Conservation (phyloP, 2,797 vertebrate species). For the Cyprinodon diabolis region DNA sequence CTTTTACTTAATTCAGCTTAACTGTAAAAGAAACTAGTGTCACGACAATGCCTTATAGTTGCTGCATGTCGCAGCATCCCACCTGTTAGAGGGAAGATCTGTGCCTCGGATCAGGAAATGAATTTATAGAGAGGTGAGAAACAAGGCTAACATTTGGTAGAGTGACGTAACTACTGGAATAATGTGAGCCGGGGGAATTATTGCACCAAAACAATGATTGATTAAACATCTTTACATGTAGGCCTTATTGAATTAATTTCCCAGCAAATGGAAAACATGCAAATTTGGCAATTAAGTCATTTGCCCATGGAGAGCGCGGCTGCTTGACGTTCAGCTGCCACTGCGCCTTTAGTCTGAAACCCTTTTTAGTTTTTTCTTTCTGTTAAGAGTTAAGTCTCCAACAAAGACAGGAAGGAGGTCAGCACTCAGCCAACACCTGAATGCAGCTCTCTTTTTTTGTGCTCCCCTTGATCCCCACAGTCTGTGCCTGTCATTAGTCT, state of each 20-base stretch:
- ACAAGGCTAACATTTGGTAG: slow-evolving; percentile 25
- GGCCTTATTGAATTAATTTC: slow-evolving; percentile 92
- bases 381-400: slow-evolving; percentile 98
- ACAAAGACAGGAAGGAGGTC: slow-evolving; percentile 99
- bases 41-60: slow-evolving; percentile 53
- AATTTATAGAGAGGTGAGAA: slow-evolving; percentile 47
- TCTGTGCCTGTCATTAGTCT: slow-evolving; percentile 99
- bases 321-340: slow-evolving; percentile 94
- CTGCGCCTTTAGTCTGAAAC: slow-evolving; percentile 79
- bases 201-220: slow-evolving; percentile 82
- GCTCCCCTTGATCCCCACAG: slow-evolving; percentile 97
- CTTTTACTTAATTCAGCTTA: slow-evolving; percentile 84
- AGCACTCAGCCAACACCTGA: slow-evolving; percentile 99
- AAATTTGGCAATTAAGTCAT: slow-evolving; percentile 94
- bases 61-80: slow-evolving; percentile 43
- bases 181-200: slow-evolving; percentile 38
- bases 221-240: slow-evolving; percentile 89
- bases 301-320: slow-evolving; percentile 85
- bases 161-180: slow-evolving; percentile 25
- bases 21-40: slow-evolving; percentile 78
- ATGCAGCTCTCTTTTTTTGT: slow-evolving; percentile 95
- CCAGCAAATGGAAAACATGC: slow-evolving; percentile 91
- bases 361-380: slow-evolving; percentile 81
- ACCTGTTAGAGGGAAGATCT: slow-evolving; percentile 53
- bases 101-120: slow-evolving; percentile 57